phyloP scores from a whole-genome alignment of 2,797 vertebrate genomes.

The Alouatta caraya region DNA sequence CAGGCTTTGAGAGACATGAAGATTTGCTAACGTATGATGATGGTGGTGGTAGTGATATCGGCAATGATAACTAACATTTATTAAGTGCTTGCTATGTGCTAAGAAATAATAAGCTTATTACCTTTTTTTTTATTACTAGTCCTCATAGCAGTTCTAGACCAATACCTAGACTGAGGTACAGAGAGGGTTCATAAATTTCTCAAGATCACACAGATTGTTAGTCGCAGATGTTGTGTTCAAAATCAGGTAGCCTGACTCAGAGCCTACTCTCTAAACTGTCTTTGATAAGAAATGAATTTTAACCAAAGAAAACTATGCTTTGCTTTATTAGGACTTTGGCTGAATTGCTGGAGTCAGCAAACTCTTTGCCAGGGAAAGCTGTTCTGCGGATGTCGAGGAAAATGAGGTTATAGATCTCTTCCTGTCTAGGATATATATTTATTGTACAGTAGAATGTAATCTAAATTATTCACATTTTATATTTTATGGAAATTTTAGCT shows the following conservation, averaged over 20 bases:
- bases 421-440: slow-evolving; percentile 67
- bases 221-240: neutral
- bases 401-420: slow-evolving; percentile 75
- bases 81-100: neutral
- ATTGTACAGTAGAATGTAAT: slow-evolving; percentile 64
- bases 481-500: slow-evolving; percentile 75
- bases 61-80: neutral
- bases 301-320: slow-evolving; percentile 41
- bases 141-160: neutral
- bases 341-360: slow-evolving; percentile 62
- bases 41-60: neutral
- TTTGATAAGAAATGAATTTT: slow-evolving; percentile 43
- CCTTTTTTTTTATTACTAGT: neutral
- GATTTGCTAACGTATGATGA: neutral
- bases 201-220: neutral
- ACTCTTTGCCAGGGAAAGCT: slow-evolving; percentile 60
- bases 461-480: slow-evolving; percentile 73
- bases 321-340: slow-evolving; percentile 50
- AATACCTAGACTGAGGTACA: neutral
- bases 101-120: neutral
- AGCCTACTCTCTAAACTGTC: neutral
- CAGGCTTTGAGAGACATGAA: neutral
- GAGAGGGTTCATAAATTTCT: neutral
- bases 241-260: neutral
- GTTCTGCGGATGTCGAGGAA: slow-evolving; percentile 62